Conservation (phyloP, 2,113 vertebrate species). For the Chelonoidis abingdonii region DNA sequence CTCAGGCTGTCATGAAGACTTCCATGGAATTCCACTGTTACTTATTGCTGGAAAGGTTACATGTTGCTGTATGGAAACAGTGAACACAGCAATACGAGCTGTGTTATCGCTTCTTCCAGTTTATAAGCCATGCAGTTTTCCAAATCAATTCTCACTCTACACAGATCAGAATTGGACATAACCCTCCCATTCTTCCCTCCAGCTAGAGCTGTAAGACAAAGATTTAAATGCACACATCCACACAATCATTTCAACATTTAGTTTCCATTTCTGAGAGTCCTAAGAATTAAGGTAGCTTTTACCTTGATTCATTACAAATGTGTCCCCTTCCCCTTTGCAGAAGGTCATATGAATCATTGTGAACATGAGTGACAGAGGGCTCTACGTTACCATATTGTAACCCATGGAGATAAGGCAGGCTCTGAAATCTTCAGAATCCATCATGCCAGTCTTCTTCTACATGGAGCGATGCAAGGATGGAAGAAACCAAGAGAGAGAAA, state of each 20-base stretch:
- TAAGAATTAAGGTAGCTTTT: conserved; percentile 51
- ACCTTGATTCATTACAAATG: conserved; percentile 46
- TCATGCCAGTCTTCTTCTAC: conserved; percentile 99
- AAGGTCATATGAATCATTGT: conserved; percentile 50
- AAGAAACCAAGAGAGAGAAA: conserved; percentile 70
- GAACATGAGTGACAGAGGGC: conserved; percentile 62
- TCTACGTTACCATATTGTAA: conserved; percentile 94
- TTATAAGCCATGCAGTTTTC: not conserved
- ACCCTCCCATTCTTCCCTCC: not conserved
- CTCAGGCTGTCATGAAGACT: rapidly evolving
- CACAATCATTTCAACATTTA: not conserved
- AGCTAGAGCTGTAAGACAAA: not conserved
- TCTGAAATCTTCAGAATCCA: conserved; percentile 99
- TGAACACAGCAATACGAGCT: rapidly evolving
- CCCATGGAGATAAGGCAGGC: conserved; percentile 99
- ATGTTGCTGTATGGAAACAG: not conserved
- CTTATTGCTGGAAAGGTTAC: not conserved
- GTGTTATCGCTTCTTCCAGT: not conserved
- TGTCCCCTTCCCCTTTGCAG: conserved; percentile 30
- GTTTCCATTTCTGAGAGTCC: not conserved
- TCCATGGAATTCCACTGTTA: not conserved
- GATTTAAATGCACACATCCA: not conserved
- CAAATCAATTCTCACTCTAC: conserved; percentile 20
- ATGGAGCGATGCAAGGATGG: conserved; percentile 71
- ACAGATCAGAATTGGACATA: not conserved